phyloP scores from a whole-genome alignment of 2,113 vertebrate species.

The Trematomus loennbergii region DNA sequence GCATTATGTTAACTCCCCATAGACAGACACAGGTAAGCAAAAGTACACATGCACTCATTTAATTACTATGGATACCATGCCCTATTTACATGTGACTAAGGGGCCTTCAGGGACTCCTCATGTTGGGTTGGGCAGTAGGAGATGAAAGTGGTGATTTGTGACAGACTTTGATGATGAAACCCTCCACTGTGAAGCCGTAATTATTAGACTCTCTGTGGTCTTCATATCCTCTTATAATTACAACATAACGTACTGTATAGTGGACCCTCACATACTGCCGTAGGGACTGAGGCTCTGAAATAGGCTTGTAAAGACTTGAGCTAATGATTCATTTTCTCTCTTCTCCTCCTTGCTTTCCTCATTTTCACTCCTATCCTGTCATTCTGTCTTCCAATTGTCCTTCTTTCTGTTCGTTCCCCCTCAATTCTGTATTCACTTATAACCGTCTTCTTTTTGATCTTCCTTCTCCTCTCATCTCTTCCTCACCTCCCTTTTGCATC shows the following conservation, averaged over 20 bases:
- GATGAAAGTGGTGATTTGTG: slow-evolving; percentile 82
- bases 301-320: slow-evolving; percentile 62
- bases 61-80: slow-evolving; percentile 7
- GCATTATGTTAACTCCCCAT: neutral
- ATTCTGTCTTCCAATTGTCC: slow-evolving; percentile 64
- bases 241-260: slow-evolving; percentile 69
- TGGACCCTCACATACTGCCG: slow-evolving; percentile 58
- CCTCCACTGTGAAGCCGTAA: slow-evolving; percentile 75
- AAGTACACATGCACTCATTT: neutral
- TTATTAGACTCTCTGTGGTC: slow-evolving; percentile 79
- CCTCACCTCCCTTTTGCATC: slow-evolving; percentile 55
- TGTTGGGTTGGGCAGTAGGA: slow-evolving; percentile 53
- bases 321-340: slow-evolving; percentile 74
- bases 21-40: neutral
- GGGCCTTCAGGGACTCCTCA: slow-evolving; percentile 45
- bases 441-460: slow-evolving; percentile 63
- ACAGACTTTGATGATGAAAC: slow-evolving; percentile 84
- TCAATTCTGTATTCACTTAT: slow-evolving; percentile 52
- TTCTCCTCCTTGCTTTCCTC: slow-evolving; percentile 53
- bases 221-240: slow-evolving; percentile 79
- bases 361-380: slow-evolving; percentile 53
- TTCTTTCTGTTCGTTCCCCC: slow-evolving; percentile 47
- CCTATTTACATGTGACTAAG: slow-evolving; percentile 48
- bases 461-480: slow-evolving; percentile 55
- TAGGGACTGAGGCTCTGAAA: slow-evolving; percentile 59